Evolutionary conservation across 2,888 invertebrate genomes (phyloP).

Genomic region (Liopterus haemorrhoidalis): DNA sequence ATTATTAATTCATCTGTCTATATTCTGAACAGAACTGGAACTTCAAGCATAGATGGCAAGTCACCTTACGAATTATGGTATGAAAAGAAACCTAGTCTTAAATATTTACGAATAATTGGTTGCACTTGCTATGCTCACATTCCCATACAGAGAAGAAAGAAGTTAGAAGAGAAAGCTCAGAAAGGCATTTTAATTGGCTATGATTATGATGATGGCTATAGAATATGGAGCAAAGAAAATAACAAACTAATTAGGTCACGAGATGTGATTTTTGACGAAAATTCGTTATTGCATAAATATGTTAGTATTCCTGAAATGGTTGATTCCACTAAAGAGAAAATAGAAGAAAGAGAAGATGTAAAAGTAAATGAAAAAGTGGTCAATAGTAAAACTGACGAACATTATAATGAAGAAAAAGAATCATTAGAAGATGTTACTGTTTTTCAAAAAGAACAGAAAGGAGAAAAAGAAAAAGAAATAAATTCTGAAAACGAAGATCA

Average conservation of each 20-base stretch:
- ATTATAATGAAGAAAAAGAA: no score
- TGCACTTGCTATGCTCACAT: conserved; percentile 18
- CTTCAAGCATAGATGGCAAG: conserved; percentile 26
- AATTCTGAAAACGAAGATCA: no score
- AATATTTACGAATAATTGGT: conserved; percentile 30
- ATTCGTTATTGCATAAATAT: background rate
- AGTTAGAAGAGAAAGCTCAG: conserved; percentile 16
- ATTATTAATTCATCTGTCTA: conserved; percentile 25
- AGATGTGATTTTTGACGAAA: conserved; percentile 13
- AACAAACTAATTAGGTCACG: conserved; percentile 2
- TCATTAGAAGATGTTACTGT: no score
- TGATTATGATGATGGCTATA: conserved; percentile 30
- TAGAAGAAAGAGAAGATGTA: background rate
- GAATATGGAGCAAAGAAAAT: conserved; percentile 26
- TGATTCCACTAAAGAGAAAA: no score
- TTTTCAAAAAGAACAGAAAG: no score
- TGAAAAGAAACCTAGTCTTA: conserved; percentile 25
- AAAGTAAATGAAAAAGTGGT: no score
- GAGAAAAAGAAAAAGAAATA: no score
- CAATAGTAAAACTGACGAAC: no score
- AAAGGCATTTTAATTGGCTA: conserved; percentile 32
- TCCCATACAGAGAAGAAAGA: conserved; percentile 11
- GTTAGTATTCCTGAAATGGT: no score
- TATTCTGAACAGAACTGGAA: conserved; percentile 29
- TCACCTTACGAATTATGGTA: conserved; percentile 33